Conservation (phyloP, 2,888 invertebrate genomes). For the Philhelius pedissequus region DNA sequence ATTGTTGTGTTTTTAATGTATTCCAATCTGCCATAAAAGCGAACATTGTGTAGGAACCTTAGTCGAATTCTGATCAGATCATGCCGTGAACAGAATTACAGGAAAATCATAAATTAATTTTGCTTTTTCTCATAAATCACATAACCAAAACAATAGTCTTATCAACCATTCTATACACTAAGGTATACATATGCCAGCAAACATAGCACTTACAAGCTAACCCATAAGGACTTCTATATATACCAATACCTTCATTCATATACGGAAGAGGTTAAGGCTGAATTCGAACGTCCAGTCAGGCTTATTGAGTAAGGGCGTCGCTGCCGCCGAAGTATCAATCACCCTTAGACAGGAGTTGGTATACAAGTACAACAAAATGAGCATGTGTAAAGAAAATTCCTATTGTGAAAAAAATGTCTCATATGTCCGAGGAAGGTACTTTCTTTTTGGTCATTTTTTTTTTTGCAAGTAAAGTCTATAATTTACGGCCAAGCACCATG, state of each 20-base stretch:
- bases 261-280: conserved; percentile 34
- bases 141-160: conserved; percentile 6
- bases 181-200: not conserved
- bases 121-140: conserved; percentile 49
- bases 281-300: conserved; percentile 35
- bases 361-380: not conserved
- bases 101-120: conserved; percentile 49
- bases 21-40: not conserved
- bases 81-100: conserved; percentile 15
- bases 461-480: conserved; percentile 35
- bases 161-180: not conserved
- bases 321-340: conserved; percentile 57
- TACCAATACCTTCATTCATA: conserved; percentile 51
- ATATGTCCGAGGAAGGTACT: conserved; percentile 31
- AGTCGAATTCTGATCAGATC: not conserved
- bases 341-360: conserved; percentile 17
- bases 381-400: not conserved
- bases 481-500: conserved; percentile 50
- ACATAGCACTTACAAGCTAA: not conserved
- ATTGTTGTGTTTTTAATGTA: not conserved
- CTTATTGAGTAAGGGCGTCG: conserved; percentile 49
- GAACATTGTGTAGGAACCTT: not conserved
- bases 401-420: not conserved
- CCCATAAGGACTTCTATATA: not conserved
- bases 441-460: conserved; percentile 11